Percentiles rank a stretch among this genome's conserved stretches.
Evolutionary conservation across 2,113 vertebrate species (phyloP).

Genomic region (Bos javanicus): DNA sequence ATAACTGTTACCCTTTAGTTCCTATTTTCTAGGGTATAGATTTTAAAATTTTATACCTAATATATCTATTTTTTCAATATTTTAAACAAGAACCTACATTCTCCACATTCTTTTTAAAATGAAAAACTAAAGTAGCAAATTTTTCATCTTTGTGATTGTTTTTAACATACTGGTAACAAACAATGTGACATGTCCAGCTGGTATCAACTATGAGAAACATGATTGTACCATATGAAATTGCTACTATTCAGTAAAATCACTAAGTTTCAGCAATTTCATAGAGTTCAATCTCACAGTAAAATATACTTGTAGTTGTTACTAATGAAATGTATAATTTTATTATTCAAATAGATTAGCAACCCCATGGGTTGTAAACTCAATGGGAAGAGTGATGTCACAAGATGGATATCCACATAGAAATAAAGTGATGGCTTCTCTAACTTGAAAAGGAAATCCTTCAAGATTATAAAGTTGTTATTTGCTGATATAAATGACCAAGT

Average conservation of each 20-base stretch:
- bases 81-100: not conserved
- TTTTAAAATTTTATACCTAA: not conserved
- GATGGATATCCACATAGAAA: not conserved
- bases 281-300: not conserved
- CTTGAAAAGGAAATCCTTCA: not conserved
- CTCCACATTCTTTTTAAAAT: not conserved
- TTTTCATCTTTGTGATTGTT: not conserved
- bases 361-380: not conserved
- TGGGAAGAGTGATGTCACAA: not conserved
- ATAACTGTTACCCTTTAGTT: not conserved
- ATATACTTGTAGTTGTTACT: not conserved
- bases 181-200: not conserved
- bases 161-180: not conserved
- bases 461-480: not conserved
- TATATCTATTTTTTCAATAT: not conserved
- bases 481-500: not conserved
- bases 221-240: not conserved
- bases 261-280: not conserved
- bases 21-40: not conserved
- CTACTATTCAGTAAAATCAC: not conserved
- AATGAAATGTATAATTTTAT: not conserved
- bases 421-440: not conserved
- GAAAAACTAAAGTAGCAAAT: not conserved
- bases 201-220: not conserved
- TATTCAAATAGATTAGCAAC: not conserved